These are phyloP conservation scores for Syngnathus acus DNA, from an alignment of 2,797 vertebrate species.

Conservation along the genomic window DNA sequence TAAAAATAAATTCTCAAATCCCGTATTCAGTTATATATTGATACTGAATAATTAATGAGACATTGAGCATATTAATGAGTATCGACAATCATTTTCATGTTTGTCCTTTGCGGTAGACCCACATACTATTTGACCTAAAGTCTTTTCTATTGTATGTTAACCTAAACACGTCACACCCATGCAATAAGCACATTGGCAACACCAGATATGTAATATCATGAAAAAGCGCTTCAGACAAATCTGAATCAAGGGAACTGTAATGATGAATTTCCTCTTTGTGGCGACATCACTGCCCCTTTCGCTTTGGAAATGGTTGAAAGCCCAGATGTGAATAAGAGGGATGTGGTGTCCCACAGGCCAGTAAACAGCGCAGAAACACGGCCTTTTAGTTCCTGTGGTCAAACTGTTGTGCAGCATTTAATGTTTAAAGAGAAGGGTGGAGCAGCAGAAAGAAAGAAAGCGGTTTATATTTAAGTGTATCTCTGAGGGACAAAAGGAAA, in stretches of 20 bases:
- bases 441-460: constrained; percentile 69
- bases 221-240: constrained; percentile 8
- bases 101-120: too few relatives aligned
- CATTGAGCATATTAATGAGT: too few relatives aligned
- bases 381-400: constrained; percentile 63
- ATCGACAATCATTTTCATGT: too few relatives aligned
- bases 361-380: constrained; percentile 61
- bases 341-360: constrained; percentile 53
- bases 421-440: constrained; percentile 76
- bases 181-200: neutral
- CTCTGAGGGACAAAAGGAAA: constrained; percentile 12
- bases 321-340: constrained; percentile 50
- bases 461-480: constrained; percentile 61
- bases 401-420: constrained; percentile 59
- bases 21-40: too few relatives aligned
- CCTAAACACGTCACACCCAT: neutral
- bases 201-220: neutral
- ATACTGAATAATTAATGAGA: too few relatives aligned
- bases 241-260: constrained; percentile 13
- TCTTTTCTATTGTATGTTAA: neutral
- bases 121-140: neutral
- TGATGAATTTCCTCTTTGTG: constrained; percentile 27
- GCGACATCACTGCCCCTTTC: constrained; percentile 34
- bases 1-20: too few relatives aligned
- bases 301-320: constrained; percentile 36